Evolutionary conservation across 2,888 invertebrate species (phyloP).

Genomic region (Lithosia quadra): DNA sequence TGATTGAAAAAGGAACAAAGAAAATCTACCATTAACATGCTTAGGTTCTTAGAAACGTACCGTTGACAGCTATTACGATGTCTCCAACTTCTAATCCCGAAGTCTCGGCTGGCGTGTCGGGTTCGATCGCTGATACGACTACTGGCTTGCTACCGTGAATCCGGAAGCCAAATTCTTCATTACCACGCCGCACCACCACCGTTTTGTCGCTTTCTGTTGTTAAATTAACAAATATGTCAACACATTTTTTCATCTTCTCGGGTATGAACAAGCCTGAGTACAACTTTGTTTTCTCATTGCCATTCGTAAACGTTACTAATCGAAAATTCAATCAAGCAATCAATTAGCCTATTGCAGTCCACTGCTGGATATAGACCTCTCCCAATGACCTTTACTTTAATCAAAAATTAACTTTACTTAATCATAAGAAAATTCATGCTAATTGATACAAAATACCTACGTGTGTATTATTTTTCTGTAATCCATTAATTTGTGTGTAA

Average conservation of each 20-base stretch:
- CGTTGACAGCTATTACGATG: constrained; percentile 96
- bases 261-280: not conserved
- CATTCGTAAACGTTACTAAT: too few relatives aligned
- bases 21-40: too few relatives aligned
- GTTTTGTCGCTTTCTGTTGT: constrained; percentile 94
- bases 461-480: not conserved
- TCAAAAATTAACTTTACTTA: not conserved
- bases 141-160: constrained; percentile 98
- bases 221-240: constrained; percentile 17
- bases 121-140: constrained; percentile 98
- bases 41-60: constrained; percentile 61
- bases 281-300: too few relatives aligned
- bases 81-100: constrained; percentile 98
- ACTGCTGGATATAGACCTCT: too few relatives aligned
- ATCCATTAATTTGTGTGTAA: not conserved
- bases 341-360: too few relatives aligned
- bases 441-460: not conserved
- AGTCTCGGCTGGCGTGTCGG: constrained; percentile 96
- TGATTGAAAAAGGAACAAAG: too few relatives aligned
- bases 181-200: constrained; percentile 93
- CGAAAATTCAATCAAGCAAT: too few relatives aligned
- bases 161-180: constrained; percentile 97
- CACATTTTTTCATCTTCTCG: not conserved
- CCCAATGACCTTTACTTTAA: too few relatives aligned
- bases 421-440: not conserved